Percentiles rank a stretch among this genome's conserved stretches.
phyloP scores from a whole-genome alignment of 2,113 vertebrate genomes.

The Aegypius monachus region DNA sequence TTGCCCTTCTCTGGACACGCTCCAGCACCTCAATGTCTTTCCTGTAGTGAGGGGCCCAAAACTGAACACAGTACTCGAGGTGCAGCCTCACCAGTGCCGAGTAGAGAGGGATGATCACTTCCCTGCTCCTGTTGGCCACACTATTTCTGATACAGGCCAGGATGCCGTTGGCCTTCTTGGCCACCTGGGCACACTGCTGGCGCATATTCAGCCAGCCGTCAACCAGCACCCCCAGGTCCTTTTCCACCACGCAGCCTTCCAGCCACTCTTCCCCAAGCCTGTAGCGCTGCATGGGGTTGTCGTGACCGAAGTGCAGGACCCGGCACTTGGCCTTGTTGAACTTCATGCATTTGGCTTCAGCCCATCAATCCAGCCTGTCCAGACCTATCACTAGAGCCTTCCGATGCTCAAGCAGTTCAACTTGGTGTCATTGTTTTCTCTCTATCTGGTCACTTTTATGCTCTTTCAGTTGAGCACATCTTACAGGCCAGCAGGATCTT shows the following conservation, averaged over 20 bases:
- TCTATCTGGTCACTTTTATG: not conserved
- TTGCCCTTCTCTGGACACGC: too few species aligned
- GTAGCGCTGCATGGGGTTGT: fast-evolving
- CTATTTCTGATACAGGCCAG: too few species aligned
- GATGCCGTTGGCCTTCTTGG: too few species aligned
- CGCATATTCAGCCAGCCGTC: not conserved
- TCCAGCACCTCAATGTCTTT: too few species aligned
- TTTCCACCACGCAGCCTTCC: fast-evolving
- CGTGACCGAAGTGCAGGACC: fast-evolving
- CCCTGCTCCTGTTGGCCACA: too few species aligned
- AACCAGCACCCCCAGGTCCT: not conserved
- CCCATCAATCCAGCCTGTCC: too few species aligned
- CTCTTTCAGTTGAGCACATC: not conserved
- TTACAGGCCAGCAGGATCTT: not conserved
- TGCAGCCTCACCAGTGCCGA: too few species aligned
- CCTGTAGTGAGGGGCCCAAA: too few species aligned
- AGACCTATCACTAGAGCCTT: not conserved
- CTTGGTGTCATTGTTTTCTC: not conserved
- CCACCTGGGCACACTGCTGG: too few species aligned
- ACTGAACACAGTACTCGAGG: too few species aligned
- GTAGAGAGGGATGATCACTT: too few species aligned
- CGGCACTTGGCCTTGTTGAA: not conserved
- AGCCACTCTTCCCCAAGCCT: not conserved
- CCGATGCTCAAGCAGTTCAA: not conserved
- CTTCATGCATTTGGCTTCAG: fast-evolving